Base-by-base conservation (phyloP, 1,140 invertebrate species). In the Conus betulinus region DNA sequence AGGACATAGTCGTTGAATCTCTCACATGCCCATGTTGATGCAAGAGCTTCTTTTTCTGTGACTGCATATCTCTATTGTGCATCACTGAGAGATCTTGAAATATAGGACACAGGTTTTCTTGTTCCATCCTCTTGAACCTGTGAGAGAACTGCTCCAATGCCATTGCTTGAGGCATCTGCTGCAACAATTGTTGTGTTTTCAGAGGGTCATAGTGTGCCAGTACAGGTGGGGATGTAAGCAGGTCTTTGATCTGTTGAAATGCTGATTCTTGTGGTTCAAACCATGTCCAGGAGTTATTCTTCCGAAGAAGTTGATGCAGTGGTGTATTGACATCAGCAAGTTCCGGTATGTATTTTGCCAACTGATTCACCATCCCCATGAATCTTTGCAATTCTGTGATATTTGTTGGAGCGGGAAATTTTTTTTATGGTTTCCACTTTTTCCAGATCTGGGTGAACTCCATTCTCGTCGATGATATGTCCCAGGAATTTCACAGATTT, bases 31-130 rank as follows among this genome's bases (percentile, higher is more conserved):
- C n/a, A n/a, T n/a, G n/a, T n/a, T n/a, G n/a, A n/a, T n/a, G 95
- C 95, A 25, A 96, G 91, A 7, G 94, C 95, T 93, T 97, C 96
- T 92, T 95, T 96, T n/a, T n/a, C 76, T n/a, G n/a, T 95, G 89
- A 96, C 95, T 20, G 94, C 91, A 84, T 96, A 96, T 74, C 94
- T 95, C 89, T 92, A 89, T 90, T 96, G 95, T 7, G 95, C 82
- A 23, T 84, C 82, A 85, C 90, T 25, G 92, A 74, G 67, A 88
- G 88, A 25, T 89, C 39, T n/a, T 3, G 92, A 93, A 79, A 79
- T 88, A 76, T 74, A 93, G 53, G 86, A 88, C 8, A 90, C 83
- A 20, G 91, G 91, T 25, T 86, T 79, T 23, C 89, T 39, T 17
- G 52, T 5, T 5, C 83, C 89, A 25, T 83, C 74, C n/a, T n/a